These are phyloP conservation scores for Piliocolobus tephrosceles DNA, from an alignment of 2,113 vertebrate species.

Conservation along the genomic window DNA sequence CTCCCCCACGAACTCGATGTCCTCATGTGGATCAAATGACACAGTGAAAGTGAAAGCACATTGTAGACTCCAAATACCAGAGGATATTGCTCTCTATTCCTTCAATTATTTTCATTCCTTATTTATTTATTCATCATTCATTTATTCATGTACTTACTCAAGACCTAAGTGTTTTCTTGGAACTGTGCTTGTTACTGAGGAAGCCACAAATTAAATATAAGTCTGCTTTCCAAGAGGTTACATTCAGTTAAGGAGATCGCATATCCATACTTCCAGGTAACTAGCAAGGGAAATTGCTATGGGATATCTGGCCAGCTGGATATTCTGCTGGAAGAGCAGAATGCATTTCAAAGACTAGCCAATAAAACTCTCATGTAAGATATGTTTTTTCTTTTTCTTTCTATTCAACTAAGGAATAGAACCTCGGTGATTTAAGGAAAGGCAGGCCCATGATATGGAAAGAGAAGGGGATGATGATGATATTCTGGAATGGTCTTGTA, in stretches of 20 bases:
- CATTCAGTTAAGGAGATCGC: not conserved
- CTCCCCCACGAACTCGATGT: not conserved
- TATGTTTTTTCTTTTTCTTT: not conserved
- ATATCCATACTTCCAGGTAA: not conserved
- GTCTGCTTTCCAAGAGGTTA: not conserved
- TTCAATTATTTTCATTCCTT: not conserved
- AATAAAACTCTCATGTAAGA: not conserved
- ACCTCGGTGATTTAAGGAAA: not conserved
- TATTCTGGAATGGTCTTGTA: not conserved
- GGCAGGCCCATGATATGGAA: not conserved
- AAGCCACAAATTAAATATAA: not conserved
- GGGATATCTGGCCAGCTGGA: not conserved
- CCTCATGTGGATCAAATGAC: not conserved
- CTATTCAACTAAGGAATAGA: not conserved
- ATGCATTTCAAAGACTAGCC: not conserved
- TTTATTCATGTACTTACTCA: not conserved
- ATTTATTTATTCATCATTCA: constrained; percentile 12
- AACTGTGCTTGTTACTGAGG: constrained; percentile 6
- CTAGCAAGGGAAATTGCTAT: not conserved
- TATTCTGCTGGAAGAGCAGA: not conserved
- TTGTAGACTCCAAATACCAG: not conserved
- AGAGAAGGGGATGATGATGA: not conserved
- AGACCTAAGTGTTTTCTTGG: not conserved
- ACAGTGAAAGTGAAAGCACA: not conserved
- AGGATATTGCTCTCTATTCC: not conserved